Conservation (phyloP, 1,140 invertebrate genomes). For the Halotydeus destructor region DNA sequence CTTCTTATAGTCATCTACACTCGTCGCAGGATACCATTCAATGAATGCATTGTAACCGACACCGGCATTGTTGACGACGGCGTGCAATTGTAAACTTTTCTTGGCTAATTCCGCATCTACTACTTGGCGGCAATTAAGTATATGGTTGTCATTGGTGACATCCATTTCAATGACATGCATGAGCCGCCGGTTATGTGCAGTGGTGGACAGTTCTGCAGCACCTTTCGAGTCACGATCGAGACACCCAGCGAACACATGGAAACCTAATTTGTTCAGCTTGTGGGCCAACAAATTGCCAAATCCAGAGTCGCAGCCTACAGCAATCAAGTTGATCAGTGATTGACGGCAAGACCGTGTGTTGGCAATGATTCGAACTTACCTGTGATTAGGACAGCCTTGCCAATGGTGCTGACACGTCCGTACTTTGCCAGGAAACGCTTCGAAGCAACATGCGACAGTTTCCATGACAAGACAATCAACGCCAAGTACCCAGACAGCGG, state of each 20-base stretch:
- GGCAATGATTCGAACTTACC: no score
- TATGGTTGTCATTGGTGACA: constrained; percentile 32
- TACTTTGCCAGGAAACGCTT: no score
- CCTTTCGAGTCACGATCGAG: constrained; percentile 30
- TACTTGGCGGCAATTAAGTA: no score
- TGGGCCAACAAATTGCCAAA: constrained; percentile 15
- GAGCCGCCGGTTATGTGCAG: constrained; percentile 19
- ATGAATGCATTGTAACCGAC: constrained; percentile 25
- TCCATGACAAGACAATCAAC: no score
- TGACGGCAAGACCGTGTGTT: no score
- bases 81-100: constrained; percentile 41
- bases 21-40: constrained; percentile 16
- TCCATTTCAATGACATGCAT: constrained; percentile 36
- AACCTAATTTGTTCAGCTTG: constrained; percentile 24
- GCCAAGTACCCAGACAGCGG: no score
- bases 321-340: no score
- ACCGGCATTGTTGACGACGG: constrained; percentile 64
- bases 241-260: constrained; percentile 39
- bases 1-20: constrained; percentile 13
- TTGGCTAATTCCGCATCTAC: not conserved
- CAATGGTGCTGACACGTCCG: no score
- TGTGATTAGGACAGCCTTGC: constrained; percentile 21
- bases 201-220: constrained; percentile 20
- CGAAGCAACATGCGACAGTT: no score
- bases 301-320: constrained; percentile 18